These are phyloP conservation scores for Liodrosophila aerea DNA, from an alignment of 2,888 invertebrate genomes.

Conservation along the genomic window DNA sequence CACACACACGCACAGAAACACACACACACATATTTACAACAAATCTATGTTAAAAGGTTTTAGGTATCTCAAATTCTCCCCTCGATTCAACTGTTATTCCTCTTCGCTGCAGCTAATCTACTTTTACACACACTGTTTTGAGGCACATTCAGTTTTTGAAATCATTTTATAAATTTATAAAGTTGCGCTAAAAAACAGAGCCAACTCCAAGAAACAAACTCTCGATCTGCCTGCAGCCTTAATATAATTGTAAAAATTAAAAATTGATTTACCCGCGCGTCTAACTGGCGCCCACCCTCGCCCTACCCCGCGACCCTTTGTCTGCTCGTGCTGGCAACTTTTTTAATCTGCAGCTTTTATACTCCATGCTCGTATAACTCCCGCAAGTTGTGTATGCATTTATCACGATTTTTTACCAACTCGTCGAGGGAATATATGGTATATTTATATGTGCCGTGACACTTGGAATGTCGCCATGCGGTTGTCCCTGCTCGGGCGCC, in stretches of 20 bases:
- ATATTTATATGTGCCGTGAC: not conserved
- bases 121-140: conserved; percentile 64
- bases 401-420: conserved; percentile 58
- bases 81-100: conserved; percentile 9
- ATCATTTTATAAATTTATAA: conserved; percentile 68
- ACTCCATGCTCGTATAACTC: conserved; percentile 27
- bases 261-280: conserved; percentile 63
- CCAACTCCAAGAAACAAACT: conserved; percentile 20
- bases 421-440: conserved; percentile 8
- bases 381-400: conserved; percentile 63
- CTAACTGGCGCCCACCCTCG: conserved; percentile 36
- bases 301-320: not conserved
- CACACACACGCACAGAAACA: conserved; percentile 1
- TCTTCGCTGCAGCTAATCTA: conserved; percentile 45
- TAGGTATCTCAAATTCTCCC: conserved; percentile 2
- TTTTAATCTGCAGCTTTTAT: conserved; percentile 23
- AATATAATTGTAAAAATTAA: conserved; percentile 73
- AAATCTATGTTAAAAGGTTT: conserved; percentile 6
- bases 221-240: conserved; percentile 19
- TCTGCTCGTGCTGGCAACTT: conserved; percentile 12
- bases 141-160: conserved; percentile 77
- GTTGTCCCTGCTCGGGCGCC: conserved; percentile 1
- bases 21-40: conserved; percentile 31
- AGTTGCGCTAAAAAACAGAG: conserved; percentile 39
- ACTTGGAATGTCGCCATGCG: conserved; percentile 36